Evolutionary conservation across 2,888 invertebrate genomes (phyloP).

Genomic region (Thyatira batis): DNA sequence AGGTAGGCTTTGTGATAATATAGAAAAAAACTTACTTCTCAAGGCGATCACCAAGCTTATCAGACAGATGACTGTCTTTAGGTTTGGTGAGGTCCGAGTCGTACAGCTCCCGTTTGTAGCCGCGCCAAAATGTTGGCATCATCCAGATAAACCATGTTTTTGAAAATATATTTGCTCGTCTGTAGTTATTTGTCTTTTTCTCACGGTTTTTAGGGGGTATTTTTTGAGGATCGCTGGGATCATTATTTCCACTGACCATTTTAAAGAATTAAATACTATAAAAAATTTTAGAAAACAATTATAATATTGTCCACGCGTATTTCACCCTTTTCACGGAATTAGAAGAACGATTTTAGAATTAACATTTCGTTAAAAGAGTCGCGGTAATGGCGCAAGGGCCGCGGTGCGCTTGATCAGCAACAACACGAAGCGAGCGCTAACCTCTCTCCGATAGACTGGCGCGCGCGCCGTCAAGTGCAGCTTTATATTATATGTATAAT

Average conservation of each 20-base stretch:
- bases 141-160: conserved; percentile 79
- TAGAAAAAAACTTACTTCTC: conserved; percentile 74
- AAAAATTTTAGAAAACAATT: conserved; percentile 13
- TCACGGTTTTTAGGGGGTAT: conserved; percentile 73
- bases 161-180: conserved; percentile 67
- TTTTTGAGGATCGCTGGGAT: conserved; percentile 66
- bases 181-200: conserved; percentile 74
- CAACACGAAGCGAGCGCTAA: conserved; percentile 62
- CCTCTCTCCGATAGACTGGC: conserved; percentile 67
- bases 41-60: conserved; percentile 83
- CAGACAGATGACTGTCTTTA: conserved; percentile 85
- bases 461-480: conserved; percentile 45
- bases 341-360: conserved; percentile 45
- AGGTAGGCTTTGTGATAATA: conserved; percentile 6
- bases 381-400: conserved; percentile 42
- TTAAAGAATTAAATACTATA: conserved; percentile 32
- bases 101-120: conserved; percentile 84
- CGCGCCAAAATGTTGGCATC: conserved; percentile 82
- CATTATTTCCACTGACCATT: conserved; percentile 79
- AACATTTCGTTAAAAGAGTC: conserved; percentile 50
- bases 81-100: conserved; percentile 87
- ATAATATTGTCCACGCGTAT: conserved; percentile 29
- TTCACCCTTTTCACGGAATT: conserved; percentile 30
- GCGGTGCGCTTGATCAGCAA: conserved; percentile 52
- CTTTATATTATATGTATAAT: conserved; percentile 22